A percentile compares a stretch with the other conserved stretches of the same genome.
Evolutionary conservation across 2,797 vertebrate species (phyloP).

Genomic region (Melanotaenia trifasciata): DNA sequence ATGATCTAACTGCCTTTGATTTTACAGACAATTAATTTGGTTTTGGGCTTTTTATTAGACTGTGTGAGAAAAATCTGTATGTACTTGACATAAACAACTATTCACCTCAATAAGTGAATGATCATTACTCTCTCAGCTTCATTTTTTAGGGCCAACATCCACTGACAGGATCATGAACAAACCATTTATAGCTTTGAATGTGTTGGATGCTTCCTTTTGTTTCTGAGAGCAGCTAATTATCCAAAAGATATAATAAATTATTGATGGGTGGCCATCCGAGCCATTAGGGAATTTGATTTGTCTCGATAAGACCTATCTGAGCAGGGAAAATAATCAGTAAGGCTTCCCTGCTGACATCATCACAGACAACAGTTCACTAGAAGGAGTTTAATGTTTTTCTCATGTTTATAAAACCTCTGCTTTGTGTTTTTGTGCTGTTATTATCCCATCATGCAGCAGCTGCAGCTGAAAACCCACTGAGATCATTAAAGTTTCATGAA

Average conservation of each 20-base stretch:
- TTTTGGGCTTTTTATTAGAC: background rate
- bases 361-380: background rate
- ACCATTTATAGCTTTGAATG: background rate
- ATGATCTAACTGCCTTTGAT: background rate
- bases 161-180: conserved; percentile 19
- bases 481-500: conserved; percentile 45
- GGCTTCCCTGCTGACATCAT: conserved; percentile 11
- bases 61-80: background rate
- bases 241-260: conserved; percentile 48
- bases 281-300: conserved; percentile 33
- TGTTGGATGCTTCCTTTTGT: conserved; percentile 33
- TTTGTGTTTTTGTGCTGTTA: conserved; percentile 1
- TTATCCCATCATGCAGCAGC: background rate
- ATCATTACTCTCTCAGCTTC: background rate
- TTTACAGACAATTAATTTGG: background rate
- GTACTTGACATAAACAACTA: background rate
- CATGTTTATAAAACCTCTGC: conserved; percentile 22
- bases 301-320: conserved; percentile 20
- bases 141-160: background rate
- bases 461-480: conserved; percentile 12
- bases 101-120: background rate
- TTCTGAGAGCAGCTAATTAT: conserved; percentile 40
- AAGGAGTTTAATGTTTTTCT: conserved; percentile 3
- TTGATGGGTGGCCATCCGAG: conserved; percentile 19
- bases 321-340: conserved; percentile 16